Evolutionary conservation across 2,113 vertebrate species (phyloP).

Genomic region (Cercocebus atys): DNA sequence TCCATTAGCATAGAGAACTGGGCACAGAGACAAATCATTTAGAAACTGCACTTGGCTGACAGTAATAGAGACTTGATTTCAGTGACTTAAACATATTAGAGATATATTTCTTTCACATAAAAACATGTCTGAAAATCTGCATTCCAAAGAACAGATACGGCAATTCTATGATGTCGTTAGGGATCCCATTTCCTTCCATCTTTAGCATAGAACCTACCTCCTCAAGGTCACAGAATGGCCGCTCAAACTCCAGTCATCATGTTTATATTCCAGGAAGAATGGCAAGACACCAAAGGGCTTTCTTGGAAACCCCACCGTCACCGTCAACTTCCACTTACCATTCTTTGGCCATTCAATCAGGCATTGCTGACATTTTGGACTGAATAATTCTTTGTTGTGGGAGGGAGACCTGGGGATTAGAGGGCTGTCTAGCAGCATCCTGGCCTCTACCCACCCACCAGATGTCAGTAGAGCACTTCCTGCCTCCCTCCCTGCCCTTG

Average conservation of each 20-base stretch:
- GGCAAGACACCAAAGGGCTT: not conserved
- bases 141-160: not conserved
- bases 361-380: not conserved
- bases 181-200: not conserved
- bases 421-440: not conserved
- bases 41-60: not conserved
- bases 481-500: not conserved
- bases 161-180: not conserved
- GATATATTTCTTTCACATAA: not conserved
- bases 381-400: not conserved
- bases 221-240: not conserved
- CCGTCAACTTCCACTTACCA: not conserved
- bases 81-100: not conserved
- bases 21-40: not conserved
- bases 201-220: not conserved
- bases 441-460: not conserved
- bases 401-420: not conserved
- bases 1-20: not conserved
- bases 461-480: not conserved
- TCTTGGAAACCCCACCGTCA: not conserved
- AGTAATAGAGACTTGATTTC: not conserved
- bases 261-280: not conserved
- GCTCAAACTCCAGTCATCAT: not conserved
- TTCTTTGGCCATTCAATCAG: rapidly evolving
- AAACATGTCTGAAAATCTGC: not conserved